phyloP scores from a whole-genome alignment of 2,113 vertebrate species.

The Seriola quinqueradiata region DNA sequence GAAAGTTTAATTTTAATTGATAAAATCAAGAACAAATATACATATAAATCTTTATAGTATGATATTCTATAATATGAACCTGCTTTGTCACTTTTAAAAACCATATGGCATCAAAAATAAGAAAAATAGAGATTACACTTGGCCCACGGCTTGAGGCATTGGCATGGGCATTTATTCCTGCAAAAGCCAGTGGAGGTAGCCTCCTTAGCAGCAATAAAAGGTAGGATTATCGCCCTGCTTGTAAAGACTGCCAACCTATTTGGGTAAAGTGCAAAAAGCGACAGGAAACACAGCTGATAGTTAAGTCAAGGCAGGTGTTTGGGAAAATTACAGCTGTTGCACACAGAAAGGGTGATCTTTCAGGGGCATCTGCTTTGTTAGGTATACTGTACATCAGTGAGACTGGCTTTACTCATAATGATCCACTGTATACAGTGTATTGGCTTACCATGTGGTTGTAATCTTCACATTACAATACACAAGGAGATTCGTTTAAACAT shows the following conservation, averaged over 20 bases:
- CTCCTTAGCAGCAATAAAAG: constrained; percentile 82
- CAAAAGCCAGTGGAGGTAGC: constrained; percentile 67
- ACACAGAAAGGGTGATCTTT: constrained; percentile 62
- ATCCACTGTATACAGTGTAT: constrained; percentile 25
- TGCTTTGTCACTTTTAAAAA: background rate
- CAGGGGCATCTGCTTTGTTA: constrained; percentile 55
- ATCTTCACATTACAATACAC: constrained; percentile 13
- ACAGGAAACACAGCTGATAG: constrained; percentile 74
- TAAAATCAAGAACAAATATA: background rate
- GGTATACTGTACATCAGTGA: constrained; percentile 40
- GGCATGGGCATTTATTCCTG: constrained; percentile 61
- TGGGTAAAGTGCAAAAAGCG: constrained; percentile 76
- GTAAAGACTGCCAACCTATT: constrained; percentile 78
- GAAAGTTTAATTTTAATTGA: background rate
- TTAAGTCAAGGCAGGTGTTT: constrained; percentile 81
- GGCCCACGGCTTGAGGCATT: constrained; percentile 34
- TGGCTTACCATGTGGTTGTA: constrained; percentile 23
- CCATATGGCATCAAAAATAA: background rate
- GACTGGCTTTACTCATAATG: constrained; percentile 22
- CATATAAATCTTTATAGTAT: background rate
- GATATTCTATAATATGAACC: background rate
- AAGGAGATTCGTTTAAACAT: constrained; percentile 8
- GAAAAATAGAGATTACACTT: background rate
- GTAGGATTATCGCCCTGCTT: constrained; percentile 83
- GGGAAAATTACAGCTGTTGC: constrained; percentile 72